Conservation (phyloP, 2,113 vertebrate species). For the Taurulus bubalis region DNA sequence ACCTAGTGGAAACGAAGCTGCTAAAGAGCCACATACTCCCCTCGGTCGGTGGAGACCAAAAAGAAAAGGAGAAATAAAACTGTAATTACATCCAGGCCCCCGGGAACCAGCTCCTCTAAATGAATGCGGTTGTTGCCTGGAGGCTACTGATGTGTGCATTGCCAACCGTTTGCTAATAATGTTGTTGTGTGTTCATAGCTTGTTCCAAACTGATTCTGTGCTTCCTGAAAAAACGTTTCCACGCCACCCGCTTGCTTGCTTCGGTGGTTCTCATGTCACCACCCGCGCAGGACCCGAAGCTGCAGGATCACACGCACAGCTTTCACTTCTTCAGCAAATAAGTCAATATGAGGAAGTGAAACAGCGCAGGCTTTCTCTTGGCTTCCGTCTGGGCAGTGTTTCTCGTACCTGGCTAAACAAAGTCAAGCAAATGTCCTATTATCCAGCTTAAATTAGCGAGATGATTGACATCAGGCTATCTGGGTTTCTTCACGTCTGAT, state of each 20-base stretch:
- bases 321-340: not conserved
- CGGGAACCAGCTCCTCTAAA: not conserved
- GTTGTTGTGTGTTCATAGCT: not conserved
- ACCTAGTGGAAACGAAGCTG: not conserved
- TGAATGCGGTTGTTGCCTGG: not conserved
- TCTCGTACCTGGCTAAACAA: too few species aligned
- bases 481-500: too few species aligned
- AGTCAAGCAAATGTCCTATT: too few species aligned
- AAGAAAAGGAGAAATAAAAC: not conserved
- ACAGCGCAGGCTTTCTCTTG: not conserved
- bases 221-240: not conserved
- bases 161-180: not conserved
- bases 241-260: not conserved
- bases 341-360: constrained; percentile 1
- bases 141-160: not conserved
- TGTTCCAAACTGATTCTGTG: not conserved
- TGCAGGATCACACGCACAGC: not conserved
- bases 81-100: not conserved
- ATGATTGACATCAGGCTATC: too few species aligned
- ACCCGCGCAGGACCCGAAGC: not conserved
- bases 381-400: constrained; percentile 8
- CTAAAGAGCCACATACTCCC: not conserved
- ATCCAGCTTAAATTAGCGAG: too few species aligned
- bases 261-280: not conserved
- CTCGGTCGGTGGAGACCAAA: not conserved